phyloP scores from a whole-genome alignment of 2,797 vertebrate genomes.

The Gymnoscopelus braueri region DNA sequence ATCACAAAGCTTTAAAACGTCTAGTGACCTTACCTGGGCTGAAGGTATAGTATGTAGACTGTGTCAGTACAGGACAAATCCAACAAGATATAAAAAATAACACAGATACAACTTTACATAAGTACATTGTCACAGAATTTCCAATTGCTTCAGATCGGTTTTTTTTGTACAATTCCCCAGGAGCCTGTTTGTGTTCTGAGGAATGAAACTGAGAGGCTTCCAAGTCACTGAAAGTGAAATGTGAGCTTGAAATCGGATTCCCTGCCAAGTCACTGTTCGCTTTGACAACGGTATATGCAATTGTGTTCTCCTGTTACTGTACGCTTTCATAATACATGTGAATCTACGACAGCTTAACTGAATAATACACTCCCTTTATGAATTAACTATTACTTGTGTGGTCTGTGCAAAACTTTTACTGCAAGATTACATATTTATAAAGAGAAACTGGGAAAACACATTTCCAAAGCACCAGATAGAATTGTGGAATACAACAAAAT shows the following conservation, averaged over 20 bases:
- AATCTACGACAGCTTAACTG: slow-evolving; percentile 16
- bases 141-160: slow-evolving; percentile 6
- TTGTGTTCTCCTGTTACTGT: slow-evolving; percentile 67
- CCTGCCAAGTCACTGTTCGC: slow-evolving; percentile 27
- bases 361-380: no score
- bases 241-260: slow-evolving; percentile 75
- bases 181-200: slow-evolving; percentile 37
- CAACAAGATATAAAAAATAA: slow-evolving; percentile 48
- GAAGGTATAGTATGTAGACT: slow-evolving; percentile 26
- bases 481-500: no score
- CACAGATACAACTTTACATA: slow-evolving; percentile 38
- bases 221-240: slow-evolving; percentile 78
- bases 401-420: no score
- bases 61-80: slow-evolving; percentile 53
- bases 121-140: slow-evolving; percentile 47
- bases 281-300: slow-evolving; percentile 59
- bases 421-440: no score
- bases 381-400: no score
- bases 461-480: no score
- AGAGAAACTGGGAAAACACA: no score
- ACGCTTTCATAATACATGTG: slow-evolving; percentile 74
- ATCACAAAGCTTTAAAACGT: not conserved
- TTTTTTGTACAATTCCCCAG: slow-evolving; percentile 28
- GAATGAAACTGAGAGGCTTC: slow-evolving; percentile 68
- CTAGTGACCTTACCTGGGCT: slow-evolving; percentile 72